Base-by-base conservation (phyloP, 2,888 invertebrate species). In the Hypolimnas misippus region DNA sequence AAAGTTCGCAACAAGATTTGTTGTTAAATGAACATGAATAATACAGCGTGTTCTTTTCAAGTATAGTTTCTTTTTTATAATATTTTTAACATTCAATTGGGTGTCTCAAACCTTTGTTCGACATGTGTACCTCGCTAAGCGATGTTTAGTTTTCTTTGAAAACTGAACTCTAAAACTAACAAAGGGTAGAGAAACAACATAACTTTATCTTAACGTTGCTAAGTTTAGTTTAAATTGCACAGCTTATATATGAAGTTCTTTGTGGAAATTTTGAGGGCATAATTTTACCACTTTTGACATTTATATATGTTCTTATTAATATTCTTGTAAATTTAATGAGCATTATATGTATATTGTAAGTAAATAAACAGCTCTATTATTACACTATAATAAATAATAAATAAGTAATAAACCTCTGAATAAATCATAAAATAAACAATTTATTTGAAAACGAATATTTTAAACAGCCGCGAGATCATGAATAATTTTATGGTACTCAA, bases 71-170 rank as follows among this genome's bases (percentile, higher is more conserved):
- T 12, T 1, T 35, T 12, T 35, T 35, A 12, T 12, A 35, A 35
- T 12, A 35, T 17, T 17, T 19, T 19, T 10, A 3, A 19, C 10
- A 3, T 44, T 12, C 10, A 19, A 44, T 4, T 21, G 12, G 10
- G 2, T n/a, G 12, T 44, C 44, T 44, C 0, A 10, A 42, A 42
- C 42, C 17, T 42, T 44, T 2, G 44, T 19, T 19, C 44, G 35
- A 21, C n/a, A 25, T 4, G 5, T 33, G 40, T 57, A n/a, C 17
- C 42, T 8, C n/a, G 40, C 25, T 21, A 42, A 52, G 10, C 16
- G 53, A 46, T 54, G 44, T 59, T 46, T 38, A 46, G 60, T 60
- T 60, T 60, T 60, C 35, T 52, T 52, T 35, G 44, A 25, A 54
- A 60, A 54, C 19, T 35, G 33, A 38, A 16, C 46, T 38, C 17